Conservation (phyloP, 1,140 invertebrate species). For the Nephotettix cincticeps region DNA sequence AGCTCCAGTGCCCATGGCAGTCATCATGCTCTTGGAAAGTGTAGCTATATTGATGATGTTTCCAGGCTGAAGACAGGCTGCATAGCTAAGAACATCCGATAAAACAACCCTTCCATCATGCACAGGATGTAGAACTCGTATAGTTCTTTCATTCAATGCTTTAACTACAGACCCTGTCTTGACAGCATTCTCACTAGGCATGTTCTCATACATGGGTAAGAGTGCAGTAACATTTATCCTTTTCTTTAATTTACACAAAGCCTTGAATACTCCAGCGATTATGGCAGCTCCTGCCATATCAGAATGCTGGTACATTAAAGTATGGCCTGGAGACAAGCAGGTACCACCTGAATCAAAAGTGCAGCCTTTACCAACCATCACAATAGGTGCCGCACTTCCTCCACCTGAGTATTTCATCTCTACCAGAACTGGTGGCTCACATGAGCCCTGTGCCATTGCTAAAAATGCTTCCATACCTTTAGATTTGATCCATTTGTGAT, state of each 20-base stretch:
- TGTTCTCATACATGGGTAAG: constrained; percentile 84
- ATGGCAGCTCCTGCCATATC: constrained; percentile 89
- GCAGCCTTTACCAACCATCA: constrained; percentile 43
- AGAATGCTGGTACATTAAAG: constrained; percentile 45
- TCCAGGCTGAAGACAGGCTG: constrained; percentile 63
- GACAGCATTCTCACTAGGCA: constrained; percentile 76
- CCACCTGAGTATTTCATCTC: constrained; percentile 50
- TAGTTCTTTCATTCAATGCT: constrained; percentile 80
- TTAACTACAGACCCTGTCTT: constrained; percentile 85
- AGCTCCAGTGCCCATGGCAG: constrained; percentile 51
- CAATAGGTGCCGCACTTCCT: constrained; percentile 41
- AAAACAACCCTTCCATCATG: constrained; percentile 85
- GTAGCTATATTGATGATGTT: constrained; percentile 76
- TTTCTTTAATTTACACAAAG: constrained; percentile 66
- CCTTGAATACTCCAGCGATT: constrained; percentile 67
- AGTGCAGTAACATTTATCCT: constrained; percentile 69
- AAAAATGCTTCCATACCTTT: constrained; percentile 58
- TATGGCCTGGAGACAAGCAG: not conserved
- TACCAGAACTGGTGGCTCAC: constrained; percentile 54
- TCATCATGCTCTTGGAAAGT: constrained; percentile 1
- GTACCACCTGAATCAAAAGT: not conserved
- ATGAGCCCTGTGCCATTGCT: constrained; percentile 54
- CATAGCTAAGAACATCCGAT: constrained; percentile 84
- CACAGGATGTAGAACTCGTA: constrained; percentile 86
- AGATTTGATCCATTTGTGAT: constrained; percentile 54